Evolutionary conservation across 2,797 vertebrate species (phyloP).

Genomic region (Neosalanx taihuensis): DNA sequence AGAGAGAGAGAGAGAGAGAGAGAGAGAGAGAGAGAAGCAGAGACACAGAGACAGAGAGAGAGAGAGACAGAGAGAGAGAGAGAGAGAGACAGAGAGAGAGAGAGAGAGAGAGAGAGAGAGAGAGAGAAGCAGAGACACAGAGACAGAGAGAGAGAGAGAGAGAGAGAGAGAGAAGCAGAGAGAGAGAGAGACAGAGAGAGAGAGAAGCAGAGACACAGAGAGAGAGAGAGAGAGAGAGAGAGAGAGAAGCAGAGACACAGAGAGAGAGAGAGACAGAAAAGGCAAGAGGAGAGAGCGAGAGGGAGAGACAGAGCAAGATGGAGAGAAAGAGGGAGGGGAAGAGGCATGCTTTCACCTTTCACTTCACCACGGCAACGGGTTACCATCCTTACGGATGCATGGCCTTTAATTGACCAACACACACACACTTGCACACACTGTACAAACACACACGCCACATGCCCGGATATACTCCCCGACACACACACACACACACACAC

Average conservation of each 20-base stretch:
- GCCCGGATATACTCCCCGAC: slow-evolving; percentile 25
- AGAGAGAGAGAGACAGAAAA: background rate
- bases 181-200: too few species aligned
- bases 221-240: slow-evolving; percentile 5
- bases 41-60: too few species aligned
- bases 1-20: too few species aligned
- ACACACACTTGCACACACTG: slow-evolving; percentile 21
- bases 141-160: background rate
- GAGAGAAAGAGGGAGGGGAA: slow-evolving; percentile 17
- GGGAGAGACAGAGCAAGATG: slow-evolving; percentile 1
- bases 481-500: slow-evolving; percentile 16
- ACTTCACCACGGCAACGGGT: slow-evolving; percentile 57
- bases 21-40: too few species aligned
- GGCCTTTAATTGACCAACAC: slow-evolving; percentile 65
- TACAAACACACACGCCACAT: too few species aligned
- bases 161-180: too few species aligned
- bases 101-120: background rate
- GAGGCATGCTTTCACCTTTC: slow-evolving; percentile 59
- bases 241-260: background rate
- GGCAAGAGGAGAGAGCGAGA: background rate
- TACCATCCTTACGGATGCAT: slow-evolving; percentile 54
- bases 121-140: background rate
- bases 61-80: too few species aligned
- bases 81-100: too few species aligned
- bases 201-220: background rate